A percentile compares a stretch with the other conserved stretches of the same genome.
Evolutionary conservation across 2,113 vertebrate species (phyloP).

Genomic region (Meriones unguiculatus): DNA sequence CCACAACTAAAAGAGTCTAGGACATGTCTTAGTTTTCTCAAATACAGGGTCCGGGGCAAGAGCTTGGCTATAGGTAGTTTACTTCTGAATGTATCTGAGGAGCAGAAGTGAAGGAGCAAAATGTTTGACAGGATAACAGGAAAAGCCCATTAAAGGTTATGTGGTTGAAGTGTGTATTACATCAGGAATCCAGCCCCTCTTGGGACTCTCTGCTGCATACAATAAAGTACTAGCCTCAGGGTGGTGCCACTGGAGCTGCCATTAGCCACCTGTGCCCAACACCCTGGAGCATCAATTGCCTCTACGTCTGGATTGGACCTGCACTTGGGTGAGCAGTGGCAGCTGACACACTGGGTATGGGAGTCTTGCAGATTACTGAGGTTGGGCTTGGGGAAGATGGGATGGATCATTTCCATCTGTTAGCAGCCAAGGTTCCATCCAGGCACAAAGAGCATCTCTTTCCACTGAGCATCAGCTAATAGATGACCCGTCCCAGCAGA

Average conservation of each 20-base stretch:
- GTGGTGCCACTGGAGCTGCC: neutral
- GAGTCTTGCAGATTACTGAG: neutral
- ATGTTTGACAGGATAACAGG: neutral
- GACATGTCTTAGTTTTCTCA: neutral
- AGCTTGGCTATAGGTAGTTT: neutral
- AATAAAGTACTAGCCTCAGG: fast-evolving
- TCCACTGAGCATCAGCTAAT: neutral
- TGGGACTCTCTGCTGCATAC: fast-evolving
- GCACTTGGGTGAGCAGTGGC: neutral
- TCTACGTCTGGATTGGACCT: neutral
- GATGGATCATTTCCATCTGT: neutral
- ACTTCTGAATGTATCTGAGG: neutral
- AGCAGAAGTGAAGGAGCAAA: neutral
- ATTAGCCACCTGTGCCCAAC: neutral
- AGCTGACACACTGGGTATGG: neutral
- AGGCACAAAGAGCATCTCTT: neutral
- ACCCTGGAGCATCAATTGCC: neutral
- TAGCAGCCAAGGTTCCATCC: neutral
- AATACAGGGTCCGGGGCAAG: neutral
- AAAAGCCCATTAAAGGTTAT: neutral
- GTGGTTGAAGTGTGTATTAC: neutral
- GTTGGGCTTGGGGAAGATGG: fast-evolving
- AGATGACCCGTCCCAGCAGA: neutral
- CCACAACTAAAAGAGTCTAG: neutral
- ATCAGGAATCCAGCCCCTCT: neutral